Percentiles rank a stretch among this genome's conserved stretches.
These are phyloP conservation scores for Aldrovandia affinis DNA, from an alignment of 2,797 vertebrate species.

Conservation along the genomic window DNA sequence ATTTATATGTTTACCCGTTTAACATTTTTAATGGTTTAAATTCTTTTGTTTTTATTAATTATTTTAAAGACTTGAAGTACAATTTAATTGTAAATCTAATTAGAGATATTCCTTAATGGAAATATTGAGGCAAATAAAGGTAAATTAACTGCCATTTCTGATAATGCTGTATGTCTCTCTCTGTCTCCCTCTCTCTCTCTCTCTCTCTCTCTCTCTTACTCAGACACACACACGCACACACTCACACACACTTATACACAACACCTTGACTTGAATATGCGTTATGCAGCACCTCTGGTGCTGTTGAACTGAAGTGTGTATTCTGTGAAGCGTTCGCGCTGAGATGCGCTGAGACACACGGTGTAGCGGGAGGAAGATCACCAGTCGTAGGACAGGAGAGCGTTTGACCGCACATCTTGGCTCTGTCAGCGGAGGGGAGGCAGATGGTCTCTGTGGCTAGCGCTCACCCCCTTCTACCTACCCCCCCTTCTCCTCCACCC, in stretches of 20 bases:
- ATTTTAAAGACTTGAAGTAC: too few relatives aligned
- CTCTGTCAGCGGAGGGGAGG: constrained; percentile 81
- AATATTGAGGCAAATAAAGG: too few relatives aligned
- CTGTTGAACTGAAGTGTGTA: not conserved
- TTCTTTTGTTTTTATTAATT: too few relatives aligned
- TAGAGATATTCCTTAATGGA: too few relatives aligned
- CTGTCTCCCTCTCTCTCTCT: not conserved
- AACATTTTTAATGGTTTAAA: not conserved
- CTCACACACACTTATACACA: not conserved
- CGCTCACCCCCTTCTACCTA: constrained; percentile 74
- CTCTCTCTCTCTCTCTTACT: too few relatives aligned
- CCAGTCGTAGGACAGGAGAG: constrained; percentile 70
- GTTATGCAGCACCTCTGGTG: not conserved
- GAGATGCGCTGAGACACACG: constrained; percentile 74
- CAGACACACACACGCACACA: too few relatives aligned
- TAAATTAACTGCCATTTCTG: too few relatives aligned
- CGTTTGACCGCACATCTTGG: constrained; percentile 86
- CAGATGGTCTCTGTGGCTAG: constrained; percentile 92
- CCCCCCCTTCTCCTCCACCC: constrained; percentile 70
- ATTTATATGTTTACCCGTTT: too few relatives aligned
- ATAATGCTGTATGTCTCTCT: not conserved
- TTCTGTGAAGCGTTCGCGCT: not conserved
- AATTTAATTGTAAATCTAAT: too few relatives aligned
- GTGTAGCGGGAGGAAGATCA: constrained; percentile 74
- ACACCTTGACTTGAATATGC: not conserved